Conservation (phyloP, 2,113 vertebrate genomes). For the Lethenteron camtschaticum region DNA sequence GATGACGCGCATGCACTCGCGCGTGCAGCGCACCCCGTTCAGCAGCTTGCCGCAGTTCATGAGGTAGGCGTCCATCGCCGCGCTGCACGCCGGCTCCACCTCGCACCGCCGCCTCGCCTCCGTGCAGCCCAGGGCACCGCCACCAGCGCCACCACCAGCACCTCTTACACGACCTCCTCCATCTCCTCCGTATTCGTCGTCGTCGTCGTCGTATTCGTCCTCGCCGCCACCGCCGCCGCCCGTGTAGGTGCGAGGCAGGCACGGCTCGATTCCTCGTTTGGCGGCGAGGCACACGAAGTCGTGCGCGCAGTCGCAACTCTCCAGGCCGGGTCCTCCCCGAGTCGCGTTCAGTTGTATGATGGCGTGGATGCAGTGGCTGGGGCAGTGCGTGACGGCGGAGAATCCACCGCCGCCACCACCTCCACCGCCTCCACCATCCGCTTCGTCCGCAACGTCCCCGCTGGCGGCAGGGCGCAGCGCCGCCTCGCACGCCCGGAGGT, state of each 20-base stretch:
- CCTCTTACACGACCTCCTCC: no score
- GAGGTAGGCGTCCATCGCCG: slow-evolving; percentile 51
- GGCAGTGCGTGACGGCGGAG: not conserved
- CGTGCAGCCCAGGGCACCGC: slow-evolving; percentile 50
- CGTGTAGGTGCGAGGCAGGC: not conserved
- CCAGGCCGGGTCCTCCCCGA: slow-evolving; percentile 3
- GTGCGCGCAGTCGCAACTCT: slow-evolving; percentile 1
- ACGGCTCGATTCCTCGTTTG: slow-evolving; percentile 3
- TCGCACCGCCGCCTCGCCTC: slow-evolving; percentile 68
- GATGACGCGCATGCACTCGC: slow-evolving; percentile 57
- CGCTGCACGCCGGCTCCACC: slow-evolving; percentile 47
- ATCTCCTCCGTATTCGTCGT: no score
- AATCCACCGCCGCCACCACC: no score
- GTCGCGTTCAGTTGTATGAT: not conserved
- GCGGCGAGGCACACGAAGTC: not conserved
- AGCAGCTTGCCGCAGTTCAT: slow-evolving; percentile 67
- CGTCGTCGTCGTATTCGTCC: no score
- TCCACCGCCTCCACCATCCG: no score
- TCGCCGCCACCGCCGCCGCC: no score
- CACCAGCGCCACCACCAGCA: no score
- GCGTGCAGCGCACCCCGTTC: slow-evolving; percentile 60
- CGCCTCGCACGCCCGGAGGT: not conserved
- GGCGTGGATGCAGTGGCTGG: slow-evolving; percentile 1
- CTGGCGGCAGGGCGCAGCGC: not conserved
- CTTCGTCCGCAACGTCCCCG: no score